Evolutionary conservation across 2,113 vertebrate species (phyloP), one percentile per base, ranked within the genome.

Genomic region (Chaetodon auriga): DNA sequence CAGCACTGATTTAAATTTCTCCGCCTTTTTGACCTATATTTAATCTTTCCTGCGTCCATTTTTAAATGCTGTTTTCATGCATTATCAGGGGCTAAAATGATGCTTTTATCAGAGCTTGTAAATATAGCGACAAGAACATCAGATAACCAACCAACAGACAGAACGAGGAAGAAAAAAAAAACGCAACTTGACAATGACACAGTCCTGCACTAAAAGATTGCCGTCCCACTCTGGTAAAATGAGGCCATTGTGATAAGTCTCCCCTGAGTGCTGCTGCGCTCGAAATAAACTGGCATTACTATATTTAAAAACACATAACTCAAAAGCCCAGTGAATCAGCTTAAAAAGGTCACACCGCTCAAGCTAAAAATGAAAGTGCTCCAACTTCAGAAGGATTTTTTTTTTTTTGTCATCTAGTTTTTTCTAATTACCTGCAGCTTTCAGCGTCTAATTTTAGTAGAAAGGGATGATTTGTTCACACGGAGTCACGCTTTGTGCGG

Each of bases 231-330:
- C 64, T 68, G 81, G 81, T 72, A 87, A 92, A 91, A 93, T 78
- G 80, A 88, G 87, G 89, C 87, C 92, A 92, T 93, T 94, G 90
- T 94, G 87, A 93, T 81, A 89, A 82, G 65, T 80, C 75, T 92
- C 92, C 87, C 89, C 2, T 16, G 87, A 88, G 89, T 54, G 66
- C 80, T 81, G 75, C 3, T 81, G 75, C 3, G 78, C 91, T 90
- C 60, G 84, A 93, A 93, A 95, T 93, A 95, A 85, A 84, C 88
- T 23, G 36, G 9, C 68, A 88, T 82, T 84, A 71, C 88, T 93
- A 93, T 92, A 92, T 94, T 93, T 92, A 91, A 93, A 91, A 90
- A 85, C 85, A 85, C 83, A 89, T 82, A 81, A 91, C 66, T 86
- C 82, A 89, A 64, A 81, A 86, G 80, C 57, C 80, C 63, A 46